Base-by-base conservation (phyloP, 1,140 invertebrate species). In the Aphaenogaster floridana region DNA sequence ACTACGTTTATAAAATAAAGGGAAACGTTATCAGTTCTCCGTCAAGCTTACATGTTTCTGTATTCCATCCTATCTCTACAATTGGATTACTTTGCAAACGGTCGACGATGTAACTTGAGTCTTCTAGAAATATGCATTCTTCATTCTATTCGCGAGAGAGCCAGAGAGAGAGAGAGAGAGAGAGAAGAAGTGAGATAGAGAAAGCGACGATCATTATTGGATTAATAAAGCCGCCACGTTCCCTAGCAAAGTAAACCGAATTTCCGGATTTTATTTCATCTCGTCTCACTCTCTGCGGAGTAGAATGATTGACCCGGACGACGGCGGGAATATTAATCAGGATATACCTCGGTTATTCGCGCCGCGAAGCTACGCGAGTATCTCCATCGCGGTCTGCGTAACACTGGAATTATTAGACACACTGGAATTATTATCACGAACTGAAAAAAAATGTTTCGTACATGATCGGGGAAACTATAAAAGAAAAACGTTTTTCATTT, bases 1-100 rank as follows among this genome's bases (percentile, higher is more conserved):
- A 64, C 91, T 92, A 81, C 74, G 88, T 93, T 93, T 93, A 91
- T 92, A 91, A 93, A 93, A 91, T 91, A 92, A 91, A 90, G 21
- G 64, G 50, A 89, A 89, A 76, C 88, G 61, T 91, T 92, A 92
- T 91, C 86, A 76, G 69, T 52, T 80, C 13, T 80, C 63, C 36
- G 84, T 85, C 89, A 64, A 3, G 39, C 34, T 36, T 50, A 34
- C 45, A 13, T 61, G 48, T 66, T 52, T 17, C 28, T 4, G 4
- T 68, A 64, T 42, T 84, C 34, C 57, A 34, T 61, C n/a, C 28
- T 48, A 48, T 42, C 36, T 52, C n/a, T 81, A 21, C 15, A 39
- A 80, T 68, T 68, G 2, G 11, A 81, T 71, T 81, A 71, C n/a
- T 42, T 52, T 54, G 21, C 28, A 36, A 71, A 28, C 36, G 50